Evolutionary conservation across 2,797 vertebrate species (phyloP).

Genomic region (Anguilla pacifica): DNA sequence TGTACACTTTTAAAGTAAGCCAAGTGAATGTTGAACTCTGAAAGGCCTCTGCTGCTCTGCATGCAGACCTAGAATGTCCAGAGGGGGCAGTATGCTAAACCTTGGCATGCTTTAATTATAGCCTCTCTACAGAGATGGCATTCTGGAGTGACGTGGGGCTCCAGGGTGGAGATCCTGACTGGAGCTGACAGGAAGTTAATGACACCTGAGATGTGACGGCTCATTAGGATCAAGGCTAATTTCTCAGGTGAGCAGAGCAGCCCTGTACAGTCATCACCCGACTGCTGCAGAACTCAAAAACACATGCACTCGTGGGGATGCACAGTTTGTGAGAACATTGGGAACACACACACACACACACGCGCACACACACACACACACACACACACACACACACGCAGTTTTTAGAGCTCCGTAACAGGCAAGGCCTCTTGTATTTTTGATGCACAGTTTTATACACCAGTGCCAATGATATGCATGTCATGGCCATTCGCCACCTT

Average conservation of each 20-base stretch:
- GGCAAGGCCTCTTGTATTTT: neutral
- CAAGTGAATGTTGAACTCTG: neutral
- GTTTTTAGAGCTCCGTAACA: neutral
- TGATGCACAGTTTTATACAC: neutral
- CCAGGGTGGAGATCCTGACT: constrained; percentile 49
- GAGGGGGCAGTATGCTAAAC: constrained; percentile 19
- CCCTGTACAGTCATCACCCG: constrained; percentile 33
- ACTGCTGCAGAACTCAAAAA: neutral
- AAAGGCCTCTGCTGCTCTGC: neutral
- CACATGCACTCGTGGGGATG: neutral
- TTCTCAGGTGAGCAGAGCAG: constrained; percentile 42
- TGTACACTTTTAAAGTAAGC: neutral
- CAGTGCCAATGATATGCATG: neutral
- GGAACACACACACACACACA: neutral
- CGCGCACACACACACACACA: neutral
- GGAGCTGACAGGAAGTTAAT: constrained; percentile 37
- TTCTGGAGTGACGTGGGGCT: constrained; percentile 49
- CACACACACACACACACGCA: neutral
- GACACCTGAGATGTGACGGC: neutral
- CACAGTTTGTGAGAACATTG: neutral
- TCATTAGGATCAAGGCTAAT: constrained; percentile 48
- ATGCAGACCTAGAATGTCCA: constrained; percentile 41
- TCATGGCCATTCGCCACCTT: neutral
- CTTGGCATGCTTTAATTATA: constrained; percentile 54
- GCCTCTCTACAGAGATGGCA: constrained; percentile 52